A percentile compares a stretch with the other conserved stretches of the same genome.
Conservation (phyloP, 2,797 vertebrate species). For the Acanthornis magna region DNA sequence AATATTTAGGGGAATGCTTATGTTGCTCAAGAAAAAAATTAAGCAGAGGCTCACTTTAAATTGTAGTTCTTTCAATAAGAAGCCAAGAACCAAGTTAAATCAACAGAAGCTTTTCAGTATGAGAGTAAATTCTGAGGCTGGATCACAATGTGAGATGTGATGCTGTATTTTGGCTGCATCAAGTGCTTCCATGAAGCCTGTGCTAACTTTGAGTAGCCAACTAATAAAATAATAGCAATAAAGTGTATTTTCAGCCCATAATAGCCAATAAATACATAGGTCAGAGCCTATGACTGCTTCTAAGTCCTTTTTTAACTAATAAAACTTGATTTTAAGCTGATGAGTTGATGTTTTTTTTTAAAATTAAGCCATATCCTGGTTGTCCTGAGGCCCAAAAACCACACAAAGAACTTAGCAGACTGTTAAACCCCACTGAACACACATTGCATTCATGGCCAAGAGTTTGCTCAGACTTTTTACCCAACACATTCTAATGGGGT, state of each 20-base stretch:
- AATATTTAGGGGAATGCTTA: conserved; percentile 33
- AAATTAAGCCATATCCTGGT: background rate
- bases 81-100: background rate
- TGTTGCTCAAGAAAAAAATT: background rate
- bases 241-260: background rate
- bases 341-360: background rate
- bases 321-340: background rate
- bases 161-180: background rate
- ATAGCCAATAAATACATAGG: background rate
- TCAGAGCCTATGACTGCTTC: background rate
- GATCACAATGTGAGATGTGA: background rate
- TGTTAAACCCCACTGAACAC: background rate
- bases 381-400: background rate
- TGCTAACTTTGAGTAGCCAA: background rate
- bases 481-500: background rate
- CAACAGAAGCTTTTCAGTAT: background rate
- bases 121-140: background rate
- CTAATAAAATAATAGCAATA: background rate
- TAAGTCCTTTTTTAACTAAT: background rate
- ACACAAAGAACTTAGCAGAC: background rate
- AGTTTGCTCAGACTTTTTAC: background rate
- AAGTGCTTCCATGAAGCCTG: background rate
- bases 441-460: background rate
- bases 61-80: background rate
- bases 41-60: background rate